Evolutionary conservation across 1,140 invertebrate species (phyloP).

Genomic region (Ostrea denselamellosa): DNA sequence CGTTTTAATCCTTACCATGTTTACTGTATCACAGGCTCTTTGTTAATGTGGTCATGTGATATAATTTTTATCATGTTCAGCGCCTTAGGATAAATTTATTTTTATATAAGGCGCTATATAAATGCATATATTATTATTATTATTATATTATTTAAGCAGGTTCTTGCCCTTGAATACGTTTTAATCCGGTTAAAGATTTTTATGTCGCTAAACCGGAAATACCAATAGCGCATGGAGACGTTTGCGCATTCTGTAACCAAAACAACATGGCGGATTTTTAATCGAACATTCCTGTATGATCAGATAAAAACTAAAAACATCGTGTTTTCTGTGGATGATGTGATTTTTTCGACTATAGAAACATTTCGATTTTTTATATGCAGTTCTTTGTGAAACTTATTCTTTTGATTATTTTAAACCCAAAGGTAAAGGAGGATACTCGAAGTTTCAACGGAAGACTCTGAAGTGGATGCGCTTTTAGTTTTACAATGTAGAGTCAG

Average conservation of each 20-base stretch:
- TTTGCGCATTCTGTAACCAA: constrained; percentile 70
- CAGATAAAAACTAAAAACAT: constrained; percentile 30
- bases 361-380: neutral
- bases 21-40: no score
- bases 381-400: no score
- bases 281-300: constrained; percentile 17
- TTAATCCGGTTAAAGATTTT: neutral
- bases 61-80: no score
- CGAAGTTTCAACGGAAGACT: neutral
- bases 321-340: constrained; percentile 9
- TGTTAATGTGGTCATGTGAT: no score
- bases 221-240: constrained; percentile 3
- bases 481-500: neutral
- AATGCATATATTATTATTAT: no score
- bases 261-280: constrained; percentile 69
- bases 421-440: neutral
- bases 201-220: neutral
- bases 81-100: no score
- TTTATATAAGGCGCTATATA: no score
- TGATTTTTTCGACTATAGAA: constrained; percentile 23
- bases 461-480: neutral
- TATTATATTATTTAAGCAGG: no score
- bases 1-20: no score
- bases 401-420: no score
- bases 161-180: neutral